These are phyloP conservation scores for Drosophila atripex DNA, from an alignment of 2,888 invertebrate species.

Conservation along the genomic window DNA sequence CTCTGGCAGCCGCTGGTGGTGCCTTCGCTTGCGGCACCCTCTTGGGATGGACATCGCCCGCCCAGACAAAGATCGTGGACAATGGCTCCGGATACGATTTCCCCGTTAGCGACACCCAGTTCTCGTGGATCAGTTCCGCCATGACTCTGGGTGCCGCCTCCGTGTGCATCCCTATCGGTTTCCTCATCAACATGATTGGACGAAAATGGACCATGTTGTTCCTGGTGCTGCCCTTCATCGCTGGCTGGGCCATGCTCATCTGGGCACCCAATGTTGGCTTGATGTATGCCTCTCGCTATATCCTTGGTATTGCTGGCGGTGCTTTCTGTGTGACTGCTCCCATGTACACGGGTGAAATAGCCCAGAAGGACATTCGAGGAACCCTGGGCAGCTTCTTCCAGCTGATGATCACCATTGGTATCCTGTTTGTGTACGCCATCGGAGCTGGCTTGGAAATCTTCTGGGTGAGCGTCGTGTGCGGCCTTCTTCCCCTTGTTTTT, in stretches of 20 bases:
- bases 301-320: slow-evolving; percentile 85
- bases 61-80: slow-evolving; percentile 78
- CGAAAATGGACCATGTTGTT: slow-evolving; percentile 87
- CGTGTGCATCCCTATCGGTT: slow-evolving; percentile 90
- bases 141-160: slow-evolving; percentile 90
- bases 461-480: slow-evolving; percentile 80
- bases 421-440: slow-evolving; percentile 90
- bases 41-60: slow-evolving; percentile 91
- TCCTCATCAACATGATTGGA: slow-evolving; percentile 89
- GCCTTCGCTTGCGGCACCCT: slow-evolving; percentile 91
- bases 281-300: slow-evolving; percentile 82
- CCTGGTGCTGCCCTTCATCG: slow-evolving; percentile 86
- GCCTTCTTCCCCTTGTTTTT: slow-evolving; percentile 87
- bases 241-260: slow-evolving; percentile 90
- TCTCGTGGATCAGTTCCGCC: slow-evolving; percentile 90
- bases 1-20: slow-evolving; percentile 88
- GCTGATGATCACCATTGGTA: slow-evolving; percentile 92
- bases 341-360: slow-evolving; percentile 93
- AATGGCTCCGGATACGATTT: slow-evolving; percentile 85
- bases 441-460: slow-evolving; percentile 83
- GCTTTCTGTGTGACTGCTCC: slow-evolving; percentile 93
- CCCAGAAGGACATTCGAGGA: slow-evolving; percentile 92
- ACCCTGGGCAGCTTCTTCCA: slow-evolving; percentile 94
- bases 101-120: slow-evolving; percentile 84
- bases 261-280: slow-evolving; percentile 87